These are phyloP conservation scores for Monochamus saltuarius DNA, from an alignment of 1,140 invertebrate species.

Conservation along the genomic window DNA sequence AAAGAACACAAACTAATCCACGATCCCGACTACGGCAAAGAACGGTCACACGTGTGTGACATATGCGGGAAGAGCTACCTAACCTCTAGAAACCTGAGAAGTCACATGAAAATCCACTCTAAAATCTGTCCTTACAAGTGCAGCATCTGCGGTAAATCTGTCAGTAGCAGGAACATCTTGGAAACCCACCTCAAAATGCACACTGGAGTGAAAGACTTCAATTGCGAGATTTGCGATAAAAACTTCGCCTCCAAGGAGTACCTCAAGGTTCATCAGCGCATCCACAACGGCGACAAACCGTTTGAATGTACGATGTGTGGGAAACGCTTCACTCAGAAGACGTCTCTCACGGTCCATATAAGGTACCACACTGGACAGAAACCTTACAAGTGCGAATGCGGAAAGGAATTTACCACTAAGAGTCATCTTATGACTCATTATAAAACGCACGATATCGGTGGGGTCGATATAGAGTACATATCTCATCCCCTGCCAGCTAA, in stretches of 20 bases:
- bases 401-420: constrained; percentile 49
- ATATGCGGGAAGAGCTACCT: constrained; percentile 35
- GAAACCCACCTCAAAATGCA: constrained; percentile 47
- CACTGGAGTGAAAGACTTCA: constrained; percentile 47
- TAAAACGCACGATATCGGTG: constrained; percentile 42
- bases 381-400: constrained; percentile 66
- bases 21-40: constrained; percentile 24
- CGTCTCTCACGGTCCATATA: constrained; percentile 52
- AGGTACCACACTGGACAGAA: constrained; percentile 72
- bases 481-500: not conserved
- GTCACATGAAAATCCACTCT: constrained; percentile 68
- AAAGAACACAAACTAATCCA: constrained; percentile 41
- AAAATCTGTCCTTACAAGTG: constrained; percentile 59
- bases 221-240: constrained; percentile 48
- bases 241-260: constrained; percentile 72
- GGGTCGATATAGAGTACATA: constrained; percentile 37
- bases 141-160: constrained; percentile 54
- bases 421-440: constrained; percentile 45
- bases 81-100: constrained; percentile 27
- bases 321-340: constrained; percentile 69
- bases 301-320: constrained; percentile 74
- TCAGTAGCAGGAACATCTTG: constrained; percentile 44
- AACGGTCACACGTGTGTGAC: constrained; percentile 29
- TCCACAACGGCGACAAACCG: constrained; percentile 73
- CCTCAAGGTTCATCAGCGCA: constrained; percentile 72